phyloP scores from a whole-genome alignment of 2,113 vertebrate genomes.

The Oreochromis tanganicae region DNA sequence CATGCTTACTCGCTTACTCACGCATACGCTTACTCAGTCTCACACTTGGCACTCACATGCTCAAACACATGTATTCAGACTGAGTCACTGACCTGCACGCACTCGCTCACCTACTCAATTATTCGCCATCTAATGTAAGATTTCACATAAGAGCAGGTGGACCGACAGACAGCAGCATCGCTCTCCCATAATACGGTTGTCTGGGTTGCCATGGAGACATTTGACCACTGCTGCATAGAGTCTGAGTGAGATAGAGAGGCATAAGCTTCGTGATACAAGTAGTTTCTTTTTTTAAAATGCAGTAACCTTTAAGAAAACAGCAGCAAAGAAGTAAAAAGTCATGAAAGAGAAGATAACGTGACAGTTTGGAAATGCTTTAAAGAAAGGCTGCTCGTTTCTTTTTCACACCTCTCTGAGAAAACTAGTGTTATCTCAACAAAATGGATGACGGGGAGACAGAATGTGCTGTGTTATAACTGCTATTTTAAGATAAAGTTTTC shows the following conservation, averaged over 20 bases:
- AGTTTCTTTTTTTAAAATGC: not conserved
- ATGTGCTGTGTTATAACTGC: conserved; percentile 14
- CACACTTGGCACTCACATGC: not conserved
- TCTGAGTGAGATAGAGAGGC: not conserved
- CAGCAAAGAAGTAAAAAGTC: not conserved
- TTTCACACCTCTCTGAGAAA: conserved; percentile 15
- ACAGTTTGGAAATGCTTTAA: conserved; percentile 25
- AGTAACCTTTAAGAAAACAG: not conserved
- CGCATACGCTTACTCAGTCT: not conserved
- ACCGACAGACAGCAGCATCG: not conserved
- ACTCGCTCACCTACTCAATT: not conserved
- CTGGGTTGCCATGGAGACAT: conserved; percentile 59
- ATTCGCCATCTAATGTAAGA: not conserved
- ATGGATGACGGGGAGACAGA: conserved; percentile 29
- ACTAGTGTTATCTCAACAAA: conserved; percentile 36
- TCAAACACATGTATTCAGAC: not conserved
- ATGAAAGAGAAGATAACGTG: conserved; percentile 22
- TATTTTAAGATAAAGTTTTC: conserved; percentile 52
- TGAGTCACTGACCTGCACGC: not conserved
- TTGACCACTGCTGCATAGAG: not conserved
- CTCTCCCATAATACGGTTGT: not conserved
- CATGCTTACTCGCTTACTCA: not conserved
- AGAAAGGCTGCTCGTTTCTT: not conserved
- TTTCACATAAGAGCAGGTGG: conserved; percentile 10
- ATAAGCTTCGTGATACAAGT: not conserved